Base-by-base conservation (phyloP, 2,888 invertebrate genomes). In the Papilio demoleus region DNA sequence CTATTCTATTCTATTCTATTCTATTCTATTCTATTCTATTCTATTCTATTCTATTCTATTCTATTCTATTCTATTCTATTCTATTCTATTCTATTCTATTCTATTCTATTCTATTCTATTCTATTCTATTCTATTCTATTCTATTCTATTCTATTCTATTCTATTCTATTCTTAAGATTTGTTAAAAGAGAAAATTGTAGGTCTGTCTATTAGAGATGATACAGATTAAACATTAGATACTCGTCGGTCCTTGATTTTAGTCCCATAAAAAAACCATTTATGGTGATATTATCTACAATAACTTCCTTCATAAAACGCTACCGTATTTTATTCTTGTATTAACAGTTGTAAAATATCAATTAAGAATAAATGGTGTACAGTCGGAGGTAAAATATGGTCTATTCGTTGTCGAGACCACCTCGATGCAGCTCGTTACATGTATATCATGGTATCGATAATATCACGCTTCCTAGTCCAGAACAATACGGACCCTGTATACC, bases 311-410 rank as follows among this genome's bases (percentile, higher is more conserved):
- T 56, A 56, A 56, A 56, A 31, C 17, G 31, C n/a, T 56, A 56
- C 53, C 24, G 53, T 31, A 31, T 31, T 56, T 56, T 14, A 56
- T 56, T 31, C 14, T 58, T 19, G 19, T 38, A 59, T 59, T 22
- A 59, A 59, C 59, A 59, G 38, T 38, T 56, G 59, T 38, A 59
- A 59, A 38, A 59, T 36, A 53, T 64, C 50, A 62, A 67, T 62
- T 62, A 68, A 63, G 58, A 58, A 31, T 56, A 68, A 45, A 45
- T 88, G 70, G 74, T 76, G 75, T 78, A 79, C 77, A 80, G 77
- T 75, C 79, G 77, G 68, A 70, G 70, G 69, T 72, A 70, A 73
- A 70, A 71, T 75, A 74, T 73, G 31, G 70, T 70, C 72, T 34
- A 71, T 63, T 72, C 64, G 59, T 63, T 45, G 60, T 36, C 45